phyloP scores from a whole-genome alignment of 2,797 vertebrate species.

The Microctenopoma lineatum region DNA sequence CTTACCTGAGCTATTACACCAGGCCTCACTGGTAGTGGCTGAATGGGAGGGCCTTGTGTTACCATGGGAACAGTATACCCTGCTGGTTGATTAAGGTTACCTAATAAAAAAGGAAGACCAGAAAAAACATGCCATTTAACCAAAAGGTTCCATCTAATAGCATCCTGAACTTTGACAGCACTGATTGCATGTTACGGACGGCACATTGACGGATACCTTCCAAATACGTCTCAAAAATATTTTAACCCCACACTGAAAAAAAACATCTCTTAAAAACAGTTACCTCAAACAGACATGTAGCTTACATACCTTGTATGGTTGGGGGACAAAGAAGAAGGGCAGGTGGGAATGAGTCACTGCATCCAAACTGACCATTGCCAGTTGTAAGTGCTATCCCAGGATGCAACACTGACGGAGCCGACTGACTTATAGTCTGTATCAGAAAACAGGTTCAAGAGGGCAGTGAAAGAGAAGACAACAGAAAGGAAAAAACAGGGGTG shows the following conservation, averaged over 20 bases:
- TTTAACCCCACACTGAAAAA: not conserved
- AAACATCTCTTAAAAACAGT: too few relatives aligned
- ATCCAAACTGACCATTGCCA: conserved; percentile 92
- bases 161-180: not conserved
- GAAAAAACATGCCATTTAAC: not conserved
- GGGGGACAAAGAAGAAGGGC: conserved; percentile 95
- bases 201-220: too few relatives aligned
- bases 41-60: conserved; percentile 92
- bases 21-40: conserved; percentile 91
- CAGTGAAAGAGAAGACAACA: not conserved
- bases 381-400: conserved; percentile 93
- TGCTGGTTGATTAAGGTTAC: conserved; percentile 89
- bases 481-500: not conserved
- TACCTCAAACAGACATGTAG: not conserved
- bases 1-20: conserved; percentile 94
- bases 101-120: conserved; percentile 31
- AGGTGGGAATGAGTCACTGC: conserved; percentile 94
- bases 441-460: not conserved
- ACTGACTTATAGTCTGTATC: conserved; percentile 87
- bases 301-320: conserved; percentile 89
- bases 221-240: not conserved
- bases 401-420: conserved; percentile 91
- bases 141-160: not conserved
- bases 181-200: not conserved
- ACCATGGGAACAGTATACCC: conserved; percentile 93